Base-by-base conservation (phyloP, 2,113 vertebrate species). In the Merops nubicus region DNA sequence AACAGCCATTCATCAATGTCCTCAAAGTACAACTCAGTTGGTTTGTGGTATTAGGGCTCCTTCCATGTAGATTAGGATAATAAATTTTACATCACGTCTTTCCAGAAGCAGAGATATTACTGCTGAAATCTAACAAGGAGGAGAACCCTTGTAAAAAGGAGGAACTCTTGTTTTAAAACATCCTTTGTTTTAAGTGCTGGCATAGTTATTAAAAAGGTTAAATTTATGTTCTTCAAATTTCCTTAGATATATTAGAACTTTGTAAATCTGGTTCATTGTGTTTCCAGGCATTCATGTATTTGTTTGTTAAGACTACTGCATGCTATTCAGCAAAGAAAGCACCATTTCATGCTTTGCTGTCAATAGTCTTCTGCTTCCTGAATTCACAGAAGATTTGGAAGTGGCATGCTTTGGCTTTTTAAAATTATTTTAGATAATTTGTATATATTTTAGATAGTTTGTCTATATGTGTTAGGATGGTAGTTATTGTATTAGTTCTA, bases 11-110 rank as follows among this genome's bases (percentile, higher is more conserved):
- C 69, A 40, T 81, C 83, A 81, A 56, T 29, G n/a, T 90, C 68
- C 65, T 92, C 18, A 11, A 85, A 89, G 50, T 57, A 45, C 69
- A 82, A 63, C 53, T 91, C 60, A 45, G 74, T 78, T 95, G 75
- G 65, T 83, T 94, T 96, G 69, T 85, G 54, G 75, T 81, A 82
- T 86, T 82, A 72, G 70, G 74, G 76, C 68, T 91, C 84, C 65
- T 81, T 92, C 81, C 86, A 83, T 14, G 17, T 42, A 94, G 87
- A 95, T 79, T 62, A 82, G 9, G 56, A 56, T 67, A 95, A 97
- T 97, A 96, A 97, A 94, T 95, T 97, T 96, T 90, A 89, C 77
- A 96, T 68, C 8, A 84, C 95, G 77, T 95, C 56, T 85, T 95
- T 95, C 93, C 89, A 94, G 57, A 97, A 96, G 85, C 79, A 95